phyloP scores from a whole-genome alignment of 2,888 invertebrate species.

The Seira sanloemensis region DNA sequence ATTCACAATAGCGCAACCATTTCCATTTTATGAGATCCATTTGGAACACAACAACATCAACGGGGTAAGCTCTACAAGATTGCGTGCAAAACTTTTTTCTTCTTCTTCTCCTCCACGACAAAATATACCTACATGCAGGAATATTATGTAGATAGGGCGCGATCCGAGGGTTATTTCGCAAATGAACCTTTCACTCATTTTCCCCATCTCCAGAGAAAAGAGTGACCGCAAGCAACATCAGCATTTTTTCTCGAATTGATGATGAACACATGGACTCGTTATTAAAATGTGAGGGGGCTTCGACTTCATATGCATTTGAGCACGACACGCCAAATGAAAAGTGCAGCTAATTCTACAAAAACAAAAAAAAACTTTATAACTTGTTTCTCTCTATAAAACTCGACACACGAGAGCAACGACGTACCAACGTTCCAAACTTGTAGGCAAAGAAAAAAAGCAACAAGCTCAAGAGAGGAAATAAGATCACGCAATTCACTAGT shows the following conservation, averaged over 20 bases:
- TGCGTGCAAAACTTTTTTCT: background rate
- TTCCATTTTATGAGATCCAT: constrained; percentile 6
- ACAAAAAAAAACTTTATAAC: background rate
- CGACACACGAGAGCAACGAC: background rate
- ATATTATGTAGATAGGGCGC: too few relatives aligned
- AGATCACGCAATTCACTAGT: constrained; percentile 32
- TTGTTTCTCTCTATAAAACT: background rate
- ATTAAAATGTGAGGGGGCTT: background rate
- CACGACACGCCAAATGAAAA: constrained; percentile 1
- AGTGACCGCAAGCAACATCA: background rate
- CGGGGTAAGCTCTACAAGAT: background rate
- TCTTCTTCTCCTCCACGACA: background rate
- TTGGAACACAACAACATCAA: constrained; percentile 10
- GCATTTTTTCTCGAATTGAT: background rate
- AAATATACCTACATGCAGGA: background rate
- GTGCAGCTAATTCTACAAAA: background rate
- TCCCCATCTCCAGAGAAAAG: background rate
- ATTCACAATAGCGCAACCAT: background rate
- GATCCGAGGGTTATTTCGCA: background rate
- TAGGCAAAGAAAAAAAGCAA: background rate
- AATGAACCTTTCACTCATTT: background rate
- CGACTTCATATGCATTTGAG: background rate
- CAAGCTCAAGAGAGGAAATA: constrained; percentile 19
- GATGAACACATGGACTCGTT: background rate
- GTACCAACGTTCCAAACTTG: background rate